Base-by-base conservation (phyloP, 2,797 vertebrate genomes). In the Rhynchotus rufescens region DNA sequence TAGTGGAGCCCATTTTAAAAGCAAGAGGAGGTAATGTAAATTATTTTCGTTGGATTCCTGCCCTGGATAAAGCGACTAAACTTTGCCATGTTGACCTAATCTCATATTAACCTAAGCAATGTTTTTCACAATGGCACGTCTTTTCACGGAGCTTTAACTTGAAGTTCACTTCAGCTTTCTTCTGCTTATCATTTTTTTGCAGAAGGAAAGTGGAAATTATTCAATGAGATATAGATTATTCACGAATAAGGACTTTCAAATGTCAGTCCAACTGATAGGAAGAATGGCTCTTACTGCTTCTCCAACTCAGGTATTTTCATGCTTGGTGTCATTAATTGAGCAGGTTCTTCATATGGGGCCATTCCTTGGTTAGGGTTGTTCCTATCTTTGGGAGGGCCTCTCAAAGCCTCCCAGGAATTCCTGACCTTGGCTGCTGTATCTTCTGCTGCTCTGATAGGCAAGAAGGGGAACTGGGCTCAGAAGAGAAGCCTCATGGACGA, bases 11-110 rank as follows among this genome's bases (percentile, higher is more conserved):
- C 34, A 17, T 80, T 85, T 73, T 79, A 57, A 84, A 83, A 87
- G 25, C 79, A 75, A 30, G 25, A 60, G 42, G 73, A 73, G 47
- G 34, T 49, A 62, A 75, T 62, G 32, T 77, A 85, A 60, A 40
- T 56, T 59, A 36, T 87, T 89, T 85, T 25, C 73, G 67, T 52
- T 93, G 90, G 72, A 83, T 47, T 73, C 78, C 42, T 68, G 45
- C 47, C 21, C 30, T 87, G 80, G 62, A 83, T 90, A 92, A 85
- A 60, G 56, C 85, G 42, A 66, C 56, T 83, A 52, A 72, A 80
- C 80, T 78, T 83, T 45, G 83, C 62, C 56, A 69, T 49, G 12
- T 49, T 49, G 47, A 23, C 47, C 22, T 49, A 49, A 90, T 94
- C 90, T 89, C 45, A 44, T 32, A 26, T 80, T 80, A 78, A 45